These are phyloP conservation scores for Crocodylus rhombifer DNA, from an alignment of 2,797 vertebrate species.

Conservation along the genomic window DNA sequence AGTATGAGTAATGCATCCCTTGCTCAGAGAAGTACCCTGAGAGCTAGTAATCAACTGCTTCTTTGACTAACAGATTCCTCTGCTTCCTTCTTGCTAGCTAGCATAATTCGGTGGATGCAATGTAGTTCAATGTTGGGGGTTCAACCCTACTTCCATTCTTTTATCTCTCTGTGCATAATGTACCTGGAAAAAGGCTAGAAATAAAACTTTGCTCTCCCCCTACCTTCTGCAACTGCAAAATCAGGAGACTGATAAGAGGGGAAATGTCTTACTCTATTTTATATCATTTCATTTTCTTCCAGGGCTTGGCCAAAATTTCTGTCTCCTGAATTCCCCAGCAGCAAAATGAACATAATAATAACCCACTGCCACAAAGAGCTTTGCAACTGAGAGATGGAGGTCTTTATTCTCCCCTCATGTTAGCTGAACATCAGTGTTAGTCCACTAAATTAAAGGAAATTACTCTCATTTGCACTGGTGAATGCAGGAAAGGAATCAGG, in stretches of 20 bases:
- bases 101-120: not conserved
- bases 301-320: not conserved
- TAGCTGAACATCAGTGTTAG: not conserved
- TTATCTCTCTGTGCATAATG: not conserved
- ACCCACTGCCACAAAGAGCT: not conserved
- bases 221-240: not conserved
- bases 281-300: not conserved
- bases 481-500: not conserved
- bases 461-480: not conserved
- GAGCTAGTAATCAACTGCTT: too few species aligned
- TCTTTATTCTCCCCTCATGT: not conserved
- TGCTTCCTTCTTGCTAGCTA: not conserved
- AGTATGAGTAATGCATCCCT: too few species aligned
- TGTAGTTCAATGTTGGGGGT: not conserved
- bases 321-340: not conserved
- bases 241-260: not conserved
- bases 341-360: not conserved
- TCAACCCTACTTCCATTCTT: not conserved
- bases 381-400: not conserved
- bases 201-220: rapidly evolving
- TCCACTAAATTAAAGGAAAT: not conserved
- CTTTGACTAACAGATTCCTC: not conserved
- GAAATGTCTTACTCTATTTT: not conserved
- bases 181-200: not conserved
- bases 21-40: too few species aligned